Evolutionary conservation across 2,888 invertebrate species (phyloP).

Genomic region (Drosophila kambysellisi): DNA sequence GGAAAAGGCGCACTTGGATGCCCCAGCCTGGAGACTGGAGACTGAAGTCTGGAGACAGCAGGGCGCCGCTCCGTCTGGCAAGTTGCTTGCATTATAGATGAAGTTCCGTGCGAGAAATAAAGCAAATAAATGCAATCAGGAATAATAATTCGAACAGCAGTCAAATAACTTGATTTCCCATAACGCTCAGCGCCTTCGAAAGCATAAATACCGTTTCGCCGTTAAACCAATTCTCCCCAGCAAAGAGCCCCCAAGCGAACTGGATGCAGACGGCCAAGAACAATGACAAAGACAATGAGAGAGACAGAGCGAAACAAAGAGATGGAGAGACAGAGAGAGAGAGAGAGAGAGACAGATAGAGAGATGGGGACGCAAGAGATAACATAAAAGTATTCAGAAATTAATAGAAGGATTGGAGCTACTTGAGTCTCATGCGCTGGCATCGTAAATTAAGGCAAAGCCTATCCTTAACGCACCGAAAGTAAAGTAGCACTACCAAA

Average conservation of each 20-base stretch:
- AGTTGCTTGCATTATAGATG: slow-evolving; percentile 75
- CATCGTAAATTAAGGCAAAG: slow-evolving; percentile 68
- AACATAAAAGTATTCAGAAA: neutral
- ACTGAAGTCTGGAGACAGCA: slow-evolving; percentile 19
- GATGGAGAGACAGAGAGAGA: neutral
- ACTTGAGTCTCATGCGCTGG: slow-evolving; percentile 12
- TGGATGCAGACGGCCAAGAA: neutral
- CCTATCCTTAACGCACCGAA: slow-evolving; percentile 49
- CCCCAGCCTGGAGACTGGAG: neutral
- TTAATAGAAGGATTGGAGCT: slow-evolving; percentile 5
- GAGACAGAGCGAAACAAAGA: neutral
- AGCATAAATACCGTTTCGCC: slow-evolving; percentile 67
- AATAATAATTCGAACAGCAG: slow-evolving; percentile 77
- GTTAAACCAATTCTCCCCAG: slow-evolving; percentile 30
- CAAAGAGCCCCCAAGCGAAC: neutral
- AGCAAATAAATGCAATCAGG: slow-evolving; percentile 78
- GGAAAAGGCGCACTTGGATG: neutral
- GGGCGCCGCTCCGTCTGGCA: slow-evolving; percentile 55
- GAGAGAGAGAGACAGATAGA: neutral
- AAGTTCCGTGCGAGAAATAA: slow-evolving; percentile 68
- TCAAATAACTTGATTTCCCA: slow-evolving; percentile 74
- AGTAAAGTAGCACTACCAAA: neutral
- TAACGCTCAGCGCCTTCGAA: slow-evolving; percentile 42
- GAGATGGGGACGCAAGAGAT: neutral
- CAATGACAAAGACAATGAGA: neutral